Conservation (phyloP, 2,888 invertebrate species). For the Eilema griseolum region DNA sequence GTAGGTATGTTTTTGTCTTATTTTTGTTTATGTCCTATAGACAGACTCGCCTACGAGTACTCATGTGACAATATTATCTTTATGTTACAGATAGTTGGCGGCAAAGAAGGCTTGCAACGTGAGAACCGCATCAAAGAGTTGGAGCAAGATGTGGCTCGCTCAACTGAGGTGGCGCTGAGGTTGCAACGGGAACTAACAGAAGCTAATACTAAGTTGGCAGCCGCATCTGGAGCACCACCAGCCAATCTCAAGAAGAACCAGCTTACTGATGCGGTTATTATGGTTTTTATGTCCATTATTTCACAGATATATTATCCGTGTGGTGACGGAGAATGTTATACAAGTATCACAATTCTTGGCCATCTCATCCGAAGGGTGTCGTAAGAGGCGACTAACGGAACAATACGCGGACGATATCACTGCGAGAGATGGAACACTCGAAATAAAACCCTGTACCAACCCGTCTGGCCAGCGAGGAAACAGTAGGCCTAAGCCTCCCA, state of each 20-base stretch:
- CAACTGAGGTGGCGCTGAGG: constrained; percentile 91
- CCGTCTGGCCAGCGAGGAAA: no score
- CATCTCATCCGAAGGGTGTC: no score
- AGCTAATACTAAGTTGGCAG: constrained; percentile 86
- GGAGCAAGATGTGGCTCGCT: constrained; percentile 94
- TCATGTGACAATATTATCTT: background rate
- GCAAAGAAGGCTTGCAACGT: constrained; percentile 88
- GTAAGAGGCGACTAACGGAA: no score
- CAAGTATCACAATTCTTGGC: no score
- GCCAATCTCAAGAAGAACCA: constrained; percentile 87
- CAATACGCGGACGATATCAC: no score
- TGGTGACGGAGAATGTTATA: no score
- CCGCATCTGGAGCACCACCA: constrained; percentile 71
- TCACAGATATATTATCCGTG: no score
- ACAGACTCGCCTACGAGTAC: background rate
- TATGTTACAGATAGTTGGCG: constrained; percentile 81
- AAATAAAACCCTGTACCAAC: no score
- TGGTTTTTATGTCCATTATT: background rate
- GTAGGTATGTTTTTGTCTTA: background rate
- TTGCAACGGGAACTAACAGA: constrained; percentile 91
- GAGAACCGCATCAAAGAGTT: constrained; percentile 91
- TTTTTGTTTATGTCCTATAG: background rate
- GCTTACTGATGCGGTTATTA: constrained; percentile 86
- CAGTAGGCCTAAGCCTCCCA: no score
- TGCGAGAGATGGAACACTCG: no score